These are phyloP conservation scores for Adela reaumurella DNA, from an alignment of 2,888 invertebrate species.

Conservation along the genomic window DNA sequence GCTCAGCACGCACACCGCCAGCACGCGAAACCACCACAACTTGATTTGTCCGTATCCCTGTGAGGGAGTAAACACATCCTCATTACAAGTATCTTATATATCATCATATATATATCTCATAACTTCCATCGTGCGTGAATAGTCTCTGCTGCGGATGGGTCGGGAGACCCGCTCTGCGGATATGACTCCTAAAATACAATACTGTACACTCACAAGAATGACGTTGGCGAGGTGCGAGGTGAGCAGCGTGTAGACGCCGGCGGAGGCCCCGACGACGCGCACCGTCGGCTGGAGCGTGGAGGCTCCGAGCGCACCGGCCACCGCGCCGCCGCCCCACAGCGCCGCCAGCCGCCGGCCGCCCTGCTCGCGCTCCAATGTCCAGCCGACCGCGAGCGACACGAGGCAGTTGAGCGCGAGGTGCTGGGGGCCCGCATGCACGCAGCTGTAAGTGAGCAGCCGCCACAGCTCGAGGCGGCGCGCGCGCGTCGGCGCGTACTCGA, in stretches of 20 bases:
- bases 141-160: too few relatives aligned
- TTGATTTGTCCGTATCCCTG: slow-evolving; percentile 38
- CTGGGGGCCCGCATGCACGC: slow-evolving; percentile 71
- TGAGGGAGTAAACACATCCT: not conserved
- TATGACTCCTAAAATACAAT: too few relatives aligned
- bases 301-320: slow-evolving; percentile 72
- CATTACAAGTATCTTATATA: not conserved
- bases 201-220: not conserved
- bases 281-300: slow-evolving; percentile 71
- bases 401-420: slow-evolving; percentile 72
- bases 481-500: slow-evolving; percentile 39
- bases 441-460: slow-evolving; percentile 77
- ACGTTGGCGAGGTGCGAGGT: slow-evolving; percentile 85
- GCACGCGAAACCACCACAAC: slow-evolving; percentile 52
- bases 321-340: slow-evolving; percentile 73
- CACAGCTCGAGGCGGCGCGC: slow-evolving; percentile 67
- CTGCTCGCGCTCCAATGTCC: slow-evolving; percentile 67
- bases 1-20: slow-evolving; percentile 60
- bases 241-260: slow-evolving; percentile 85
- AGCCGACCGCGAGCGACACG: slow-evolving; percentile 45
- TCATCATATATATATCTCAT: too few relatives aligned
- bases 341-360: slow-evolving; percentile 65
- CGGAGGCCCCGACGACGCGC: slow-evolving; percentile 83
- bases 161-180: too few relatives aligned
- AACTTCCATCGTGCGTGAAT: too few relatives aligned